Conservation (phyloP, 37 sponge, comb jelly and placozoan genomes). For the Aphrocallistes beatrix region DNA sequence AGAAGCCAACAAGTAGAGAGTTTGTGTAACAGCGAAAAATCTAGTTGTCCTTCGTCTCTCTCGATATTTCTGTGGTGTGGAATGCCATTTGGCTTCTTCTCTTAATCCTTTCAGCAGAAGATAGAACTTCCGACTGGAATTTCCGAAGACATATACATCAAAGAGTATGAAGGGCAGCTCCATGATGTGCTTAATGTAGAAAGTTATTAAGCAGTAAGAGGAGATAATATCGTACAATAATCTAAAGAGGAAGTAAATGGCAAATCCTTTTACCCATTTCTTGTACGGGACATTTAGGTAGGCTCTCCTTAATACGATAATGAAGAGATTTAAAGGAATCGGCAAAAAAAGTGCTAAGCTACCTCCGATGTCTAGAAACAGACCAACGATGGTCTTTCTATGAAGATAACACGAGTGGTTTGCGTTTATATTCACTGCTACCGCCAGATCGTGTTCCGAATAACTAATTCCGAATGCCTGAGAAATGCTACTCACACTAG, state of each 20-base stretch:
- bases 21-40: not conserved
- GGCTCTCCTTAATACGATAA: slow-evolving; percentile 6
- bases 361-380: not conserved
- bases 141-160: not conserved
- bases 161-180: not conserved
- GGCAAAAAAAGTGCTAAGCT: not conserved
- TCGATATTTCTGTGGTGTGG: not conserved
- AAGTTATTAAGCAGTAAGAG: not conserved
- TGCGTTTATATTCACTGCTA: not conserved
- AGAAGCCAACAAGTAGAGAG: not conserved
- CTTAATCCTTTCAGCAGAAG: not conserved
- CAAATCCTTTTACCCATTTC: not conserved
- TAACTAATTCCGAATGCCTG: no score
- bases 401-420: no score
- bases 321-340: not conserved
- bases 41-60: not conserved
- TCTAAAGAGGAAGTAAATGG: not conserved
- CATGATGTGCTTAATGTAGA: not conserved
- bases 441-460: not conserved
- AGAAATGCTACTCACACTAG: no score
- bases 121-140: not conserved
- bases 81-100: not conserved
- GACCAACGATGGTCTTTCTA: no score
- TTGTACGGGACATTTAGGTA: slow-evolving; percentile 6
- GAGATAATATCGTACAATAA: not conserved